Evolutionary conservation across 2,113 vertebrate genomes (phyloP).

Genomic region (Eptesicus fuscus): DNA sequence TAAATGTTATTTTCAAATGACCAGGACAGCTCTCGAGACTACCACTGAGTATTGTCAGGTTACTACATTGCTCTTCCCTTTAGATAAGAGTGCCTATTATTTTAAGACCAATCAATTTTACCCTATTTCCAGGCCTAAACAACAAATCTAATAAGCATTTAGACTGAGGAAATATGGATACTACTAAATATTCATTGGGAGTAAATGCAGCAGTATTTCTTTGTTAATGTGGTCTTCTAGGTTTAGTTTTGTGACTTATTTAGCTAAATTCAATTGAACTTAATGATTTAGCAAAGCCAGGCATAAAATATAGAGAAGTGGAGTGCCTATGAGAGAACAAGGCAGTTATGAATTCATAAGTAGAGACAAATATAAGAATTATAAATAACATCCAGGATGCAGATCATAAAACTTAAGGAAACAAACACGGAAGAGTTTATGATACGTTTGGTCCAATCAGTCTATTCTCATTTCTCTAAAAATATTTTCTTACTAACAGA

Average conservation of each 20-base stretch:
- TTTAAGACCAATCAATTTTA: conserved; percentile 55
- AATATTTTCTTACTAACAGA: conserved; percentile 29
- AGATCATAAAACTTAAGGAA: conserved; percentile 23
- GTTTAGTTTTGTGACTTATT: conserved; percentile 67
- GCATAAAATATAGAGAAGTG: conserved; percentile 60
- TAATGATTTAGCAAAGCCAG: conserved; percentile 70
- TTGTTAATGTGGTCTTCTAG: conserved; percentile 41
- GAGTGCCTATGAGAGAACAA: conserved; percentile 49
- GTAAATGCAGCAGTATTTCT: conserved; percentile 37
- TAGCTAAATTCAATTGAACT: conserved; percentile 67
- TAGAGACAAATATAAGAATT: conserved; percentile 39
- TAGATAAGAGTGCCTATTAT: conserved; percentile 29
- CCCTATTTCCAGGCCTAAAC: conserved; percentile 48
- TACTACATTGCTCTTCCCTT: conserved; percentile 26
- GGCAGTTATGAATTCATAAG: conserved; percentile 62
- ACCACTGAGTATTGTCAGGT: not conserved
- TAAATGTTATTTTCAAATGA: conserved; percentile 8
- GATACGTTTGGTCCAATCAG: conserved; percentile 6
- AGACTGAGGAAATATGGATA: conserved; percentile 44
- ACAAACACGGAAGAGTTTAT: conserved; percentile 35
- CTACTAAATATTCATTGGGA: conserved; percentile 57
- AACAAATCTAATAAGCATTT: conserved; percentile 59
- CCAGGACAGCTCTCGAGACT: not conserved
- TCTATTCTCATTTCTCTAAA: conserved; percentile 34
- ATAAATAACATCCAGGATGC: conserved; percentile 44